Conservation (phyloP, 35 echinoderm and acorn worm genomes). For the Heliocidaris tuberculata region DNA sequence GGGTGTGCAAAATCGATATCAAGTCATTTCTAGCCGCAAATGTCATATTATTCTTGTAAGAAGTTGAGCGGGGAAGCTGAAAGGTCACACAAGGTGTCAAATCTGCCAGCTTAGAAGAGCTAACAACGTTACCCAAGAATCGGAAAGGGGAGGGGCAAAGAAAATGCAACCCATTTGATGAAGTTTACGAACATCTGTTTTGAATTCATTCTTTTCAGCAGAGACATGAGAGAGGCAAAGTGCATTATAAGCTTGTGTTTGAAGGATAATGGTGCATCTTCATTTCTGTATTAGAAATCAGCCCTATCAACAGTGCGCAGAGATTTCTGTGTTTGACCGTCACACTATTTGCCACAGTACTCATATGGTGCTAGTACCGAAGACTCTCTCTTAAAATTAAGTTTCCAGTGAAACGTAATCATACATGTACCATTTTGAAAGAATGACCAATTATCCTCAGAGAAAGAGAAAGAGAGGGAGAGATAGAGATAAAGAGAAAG, state of each 20-base stretch:
- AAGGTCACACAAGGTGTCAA: not conserved
- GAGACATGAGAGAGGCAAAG: not conserved
- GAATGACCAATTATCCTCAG: too few species aligned
- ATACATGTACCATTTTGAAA: too few species aligned
- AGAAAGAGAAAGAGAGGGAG: too few species aligned
- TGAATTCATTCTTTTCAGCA: not conserved
- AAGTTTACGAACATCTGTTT: not conserved
- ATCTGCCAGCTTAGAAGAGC: not conserved
- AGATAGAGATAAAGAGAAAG: too few species aligned
- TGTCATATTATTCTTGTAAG: conserved; percentile 4
- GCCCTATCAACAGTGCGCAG: too few species aligned
- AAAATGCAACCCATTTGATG: not conserved
- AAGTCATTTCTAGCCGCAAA: not conserved
- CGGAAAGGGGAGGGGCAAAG: not conserved
- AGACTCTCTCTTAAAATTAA: too few species aligned
- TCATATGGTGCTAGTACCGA: too few species aligned
- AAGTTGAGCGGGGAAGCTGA: not conserved
- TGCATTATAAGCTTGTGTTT: not conserved
- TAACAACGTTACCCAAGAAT: not conserved
- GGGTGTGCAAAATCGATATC: not conserved
- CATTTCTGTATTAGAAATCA: too few species aligned
- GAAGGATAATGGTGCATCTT: too few species aligned
- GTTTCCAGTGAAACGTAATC: too few species aligned
- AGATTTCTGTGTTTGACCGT: too few species aligned
- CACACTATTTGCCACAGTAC: too few species aligned